Conservation (phyloP, 2,113 vertebrate genomes). For the Silurus asotus region DNA sequence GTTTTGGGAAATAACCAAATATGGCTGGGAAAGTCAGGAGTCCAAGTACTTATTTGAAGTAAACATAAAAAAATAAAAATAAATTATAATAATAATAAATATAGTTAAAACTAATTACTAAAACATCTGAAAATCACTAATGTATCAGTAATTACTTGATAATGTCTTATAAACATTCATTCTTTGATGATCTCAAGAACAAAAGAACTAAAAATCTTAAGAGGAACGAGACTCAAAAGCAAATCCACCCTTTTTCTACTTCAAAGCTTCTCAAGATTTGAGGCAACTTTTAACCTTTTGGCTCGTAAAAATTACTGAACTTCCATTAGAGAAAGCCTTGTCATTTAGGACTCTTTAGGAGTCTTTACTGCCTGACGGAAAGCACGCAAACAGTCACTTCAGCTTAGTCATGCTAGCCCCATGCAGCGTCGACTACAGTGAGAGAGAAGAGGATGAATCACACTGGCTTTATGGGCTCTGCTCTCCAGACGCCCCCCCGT, state of each 20-base stretch:
- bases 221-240: neutral
- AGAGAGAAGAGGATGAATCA: slow-evolving; percentile 25
- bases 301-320: neutral
- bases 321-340: slow-evolving; percentile 9
- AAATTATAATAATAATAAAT: no score
- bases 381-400: slow-evolving; percentile 37
- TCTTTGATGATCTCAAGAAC: neutral
- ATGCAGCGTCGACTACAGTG: neutral
- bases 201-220: neutral
- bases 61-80: neutral
- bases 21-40: no score
- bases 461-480: neutral
- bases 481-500: slow-evolving; percentile 7
- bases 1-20: no score
- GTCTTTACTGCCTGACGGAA: slow-evolving; percentile 37
- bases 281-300: slow-evolving; percentile 24
- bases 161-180: neutral
- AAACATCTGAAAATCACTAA: neutral
- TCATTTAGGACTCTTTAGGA: slow-evolving; percentile 41
- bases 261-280: neutral
- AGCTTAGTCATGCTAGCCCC: slow-evolving; percentile 32
- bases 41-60: neutral
- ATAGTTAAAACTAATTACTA: neutral
- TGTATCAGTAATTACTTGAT: neutral
- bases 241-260: slow-evolving; percentile 8